Evolutionary conservation across 2,888 invertebrate species (phyloP), one percentile per base, ranked within the genome.

Genomic region (Hoplodrina blanda): DNA sequence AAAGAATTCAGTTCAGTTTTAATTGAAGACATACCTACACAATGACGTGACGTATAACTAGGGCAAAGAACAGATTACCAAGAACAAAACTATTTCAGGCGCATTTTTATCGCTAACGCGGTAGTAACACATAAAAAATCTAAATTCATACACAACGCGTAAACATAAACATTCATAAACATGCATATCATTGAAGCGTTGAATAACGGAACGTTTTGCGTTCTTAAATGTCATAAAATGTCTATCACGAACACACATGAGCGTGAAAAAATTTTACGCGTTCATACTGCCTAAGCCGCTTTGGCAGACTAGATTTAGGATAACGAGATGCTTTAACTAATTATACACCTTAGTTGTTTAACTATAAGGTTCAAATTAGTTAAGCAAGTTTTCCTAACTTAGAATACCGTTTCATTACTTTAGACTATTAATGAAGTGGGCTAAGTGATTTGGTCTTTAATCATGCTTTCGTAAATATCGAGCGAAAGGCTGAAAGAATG

Each of bases 401-500:
- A 60, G 20, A 61, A 63, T 69, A 71, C 65, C 19, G 69, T 62
- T 76, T 59, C 55, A 63, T 57, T 79, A 56, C 69, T 78, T 72
- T 69, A 33, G 50, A 64, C 20, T 70, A 73, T 71, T 63, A 68
- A 73, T 64, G 52, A 66, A 61, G 49, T 76, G 59, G 56, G 50
- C 61, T 71, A 60, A 76, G 62, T 72, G 69, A 73, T 73, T 73
- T 60, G 55, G 60, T 74, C 53, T 81, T 73, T 63, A 70, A 76
- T 75, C 61, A 75, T 76, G 69, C 81, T 83, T 83, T 80, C 77
- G 72, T 74, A 65, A 73, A 74, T 69, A 71, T 67, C 61, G 33
- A 66, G 54, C 61, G 10, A 68, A 69, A 60, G 10, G 55, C 25
- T 25, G 25, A 30, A 60, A 66, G 75, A 74, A 83, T 83, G 77